Percentiles rank a stretch among this genome's conserved stretches.
Evolutionary conservation across 2,888 invertebrate genomes (phyloP).

Genomic region (Spodoptera littoralis): DNA sequence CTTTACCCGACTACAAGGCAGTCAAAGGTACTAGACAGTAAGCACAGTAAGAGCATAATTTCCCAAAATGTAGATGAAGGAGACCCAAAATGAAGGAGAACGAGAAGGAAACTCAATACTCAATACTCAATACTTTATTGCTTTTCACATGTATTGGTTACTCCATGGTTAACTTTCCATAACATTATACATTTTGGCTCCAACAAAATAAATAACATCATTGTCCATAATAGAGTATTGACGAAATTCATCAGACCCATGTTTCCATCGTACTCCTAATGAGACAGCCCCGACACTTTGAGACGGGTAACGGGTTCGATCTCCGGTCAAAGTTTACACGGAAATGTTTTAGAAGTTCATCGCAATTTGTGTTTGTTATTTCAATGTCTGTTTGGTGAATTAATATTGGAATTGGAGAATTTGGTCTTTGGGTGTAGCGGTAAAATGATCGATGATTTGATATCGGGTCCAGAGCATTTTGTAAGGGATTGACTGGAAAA

Average conservation of each 20-base stretch:
- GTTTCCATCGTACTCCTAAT: conserved; percentile 29
- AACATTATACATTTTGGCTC: background rate
- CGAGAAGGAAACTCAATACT: too few relatives aligned
- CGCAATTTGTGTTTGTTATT: conserved; percentile 1
- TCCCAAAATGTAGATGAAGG: too few relatives aligned
- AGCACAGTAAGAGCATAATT: too few relatives aligned
- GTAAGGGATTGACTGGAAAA: too few relatives aligned
- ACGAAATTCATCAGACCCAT: conserved; percentile 45
- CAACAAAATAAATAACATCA: conserved; percentile 10
- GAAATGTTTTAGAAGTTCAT: conserved; percentile 35
- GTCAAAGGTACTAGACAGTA: too few relatives aligned
- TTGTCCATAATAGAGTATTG: conserved; percentile 24
- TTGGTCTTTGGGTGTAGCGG: background rate
- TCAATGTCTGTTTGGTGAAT: conserved; percentile 8
- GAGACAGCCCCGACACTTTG: conserved; percentile 51
- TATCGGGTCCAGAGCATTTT: too few relatives aligned
- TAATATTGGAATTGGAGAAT: background rate
- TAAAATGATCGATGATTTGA: too few relatives aligned
- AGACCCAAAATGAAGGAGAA: too few relatives aligned
- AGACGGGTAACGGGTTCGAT: conserved; percentile 46
- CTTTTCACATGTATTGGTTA: too few relatives aligned
- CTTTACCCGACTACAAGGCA: too few relatives aligned
- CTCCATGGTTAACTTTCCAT: too few relatives aligned
- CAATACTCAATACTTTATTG: too few relatives aligned
- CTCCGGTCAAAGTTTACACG: conserved; percentile 43